Percentiles rank a stretch among this genome's conserved stretches.
Conservation (phyloP, 2,113 vertebrate genomes). For the Oryzias javanicus region DNA sequence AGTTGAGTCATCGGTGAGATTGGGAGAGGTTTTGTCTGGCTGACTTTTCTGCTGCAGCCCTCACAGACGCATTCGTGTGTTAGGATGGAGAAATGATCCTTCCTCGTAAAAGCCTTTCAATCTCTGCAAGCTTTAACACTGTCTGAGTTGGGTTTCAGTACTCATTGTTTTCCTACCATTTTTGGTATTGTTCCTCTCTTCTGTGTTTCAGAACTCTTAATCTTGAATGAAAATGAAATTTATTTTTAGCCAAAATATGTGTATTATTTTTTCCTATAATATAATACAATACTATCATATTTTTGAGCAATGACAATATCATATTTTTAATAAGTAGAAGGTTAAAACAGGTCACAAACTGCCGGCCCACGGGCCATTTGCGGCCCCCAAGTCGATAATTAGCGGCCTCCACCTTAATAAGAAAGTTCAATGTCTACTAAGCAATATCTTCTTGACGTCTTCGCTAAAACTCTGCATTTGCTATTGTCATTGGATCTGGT, state of each 20-base stretch:
- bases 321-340: no score
- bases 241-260: conserved; percentile 1
- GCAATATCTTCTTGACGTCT: no score
- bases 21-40: background rate
- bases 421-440: no score
- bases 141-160: conserved; percentile 15
- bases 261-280: background rate
- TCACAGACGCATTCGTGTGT: background rate
- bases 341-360: no score
- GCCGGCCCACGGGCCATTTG: no score
- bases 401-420: no score
- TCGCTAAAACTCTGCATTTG: no score
- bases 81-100: conserved; percentile 17
- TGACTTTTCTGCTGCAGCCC: background rate
- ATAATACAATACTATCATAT: no score
- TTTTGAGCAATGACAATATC: no score
- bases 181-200: conserved; percentile 38
- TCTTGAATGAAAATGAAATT: conserved; percentile 10
- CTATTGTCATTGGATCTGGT: no score
- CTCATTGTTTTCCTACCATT: conserved; percentile 49
- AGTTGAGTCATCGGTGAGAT: no score
- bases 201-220: conserved; percentile 11
- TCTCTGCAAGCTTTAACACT: conserved; percentile 8
- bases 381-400: no score
- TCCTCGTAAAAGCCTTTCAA: conserved; percentile 23